Evolutionary conservation across 2,888 invertebrate genomes (phyloP), one percentile per base, ranked within the genome.

Genomic region (Synanthedon tipuliformis): DNA sequence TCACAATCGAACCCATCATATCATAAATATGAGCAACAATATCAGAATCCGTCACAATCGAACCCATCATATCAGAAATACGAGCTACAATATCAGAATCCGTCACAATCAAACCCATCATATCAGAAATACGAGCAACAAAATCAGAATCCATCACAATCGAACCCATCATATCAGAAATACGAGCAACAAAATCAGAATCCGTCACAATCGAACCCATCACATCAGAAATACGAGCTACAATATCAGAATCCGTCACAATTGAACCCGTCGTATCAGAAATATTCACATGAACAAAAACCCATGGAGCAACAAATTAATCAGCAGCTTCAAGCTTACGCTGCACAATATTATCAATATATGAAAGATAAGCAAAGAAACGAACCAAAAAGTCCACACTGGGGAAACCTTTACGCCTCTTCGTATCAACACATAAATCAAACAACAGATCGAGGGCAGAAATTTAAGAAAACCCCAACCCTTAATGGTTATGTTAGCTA

Each of bases 341-440:
- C 57, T 4, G 55, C 57, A 3, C 61, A 60, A 50, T 59, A 58
- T 41, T 62, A 65, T 16, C 65, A 69, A 51, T 57, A 64, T 52
- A 51, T 65, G 16, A 65, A 63, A 50, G 65, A 68, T 0, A 55
- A 64, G 7, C 52, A 58, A 27, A 53, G 55, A 15, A 27, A 59
- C 4, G 63, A 65, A 1, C 55, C 64, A 0, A 71, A 77, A 15
- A 69, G 71, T 0, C 76, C 76, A 0, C 65, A 69, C 7, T 81
- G 83, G 84, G 82, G 81, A 0, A 81, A 82, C 52, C 73, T 75
- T 5, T 83, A 84, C 54, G 85, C 85, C 0, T 75, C 83, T 0
- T 73, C 82, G 0, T 85, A 73, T 53, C 77, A 81, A 54, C 79
- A 84, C 53, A 65, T 76, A 3, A 81, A 83, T 50, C 66, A 68